phyloP scores from a whole-genome alignment of 2,888 invertebrate genomes.

The Mellilla xanthometata region DNA sequence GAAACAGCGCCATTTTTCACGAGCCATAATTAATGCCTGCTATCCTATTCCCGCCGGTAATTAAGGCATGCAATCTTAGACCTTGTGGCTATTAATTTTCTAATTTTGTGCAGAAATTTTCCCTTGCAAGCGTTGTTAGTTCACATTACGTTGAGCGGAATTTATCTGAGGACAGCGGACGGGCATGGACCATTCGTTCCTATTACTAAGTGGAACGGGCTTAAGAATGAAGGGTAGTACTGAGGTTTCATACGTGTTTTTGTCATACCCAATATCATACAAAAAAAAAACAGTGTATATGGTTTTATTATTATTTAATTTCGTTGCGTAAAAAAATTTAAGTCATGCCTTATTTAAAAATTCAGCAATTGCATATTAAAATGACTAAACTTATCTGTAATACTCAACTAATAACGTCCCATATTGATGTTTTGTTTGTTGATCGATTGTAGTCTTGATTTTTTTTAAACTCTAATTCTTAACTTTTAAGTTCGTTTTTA shows the following conservation, averaged over 20 bases:
- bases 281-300: neutral
- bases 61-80: conserved; percentile 34
- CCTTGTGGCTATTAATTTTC: conserved; percentile 33
- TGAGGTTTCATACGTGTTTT: neutral
- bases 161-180: conserved; percentile 43
- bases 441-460: no score
- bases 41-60: conserved; percentile 28
- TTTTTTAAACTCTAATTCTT: no score
- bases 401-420: no score
- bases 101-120: conserved; percentile 32
- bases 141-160: conserved; percentile 42
- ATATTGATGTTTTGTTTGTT: no score
- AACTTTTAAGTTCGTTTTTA: no score
- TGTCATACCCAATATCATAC: neutral
- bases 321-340: no score
- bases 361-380: no score
- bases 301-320: no score
- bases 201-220: conserved; percentile 36
- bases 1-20: conserved; percentile 35
- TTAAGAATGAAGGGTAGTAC: conserved; percentile 3
- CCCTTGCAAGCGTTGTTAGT: conserved; percentile 36
- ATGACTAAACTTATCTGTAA: no score
- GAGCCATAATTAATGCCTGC: conserved; percentile 30
- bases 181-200: conserved; percentile 43
- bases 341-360: no score